Evolutionary conservation across 2,113 vertebrate species (phyloP).

Genomic region (Tauraco erythrolophus): DNA sequence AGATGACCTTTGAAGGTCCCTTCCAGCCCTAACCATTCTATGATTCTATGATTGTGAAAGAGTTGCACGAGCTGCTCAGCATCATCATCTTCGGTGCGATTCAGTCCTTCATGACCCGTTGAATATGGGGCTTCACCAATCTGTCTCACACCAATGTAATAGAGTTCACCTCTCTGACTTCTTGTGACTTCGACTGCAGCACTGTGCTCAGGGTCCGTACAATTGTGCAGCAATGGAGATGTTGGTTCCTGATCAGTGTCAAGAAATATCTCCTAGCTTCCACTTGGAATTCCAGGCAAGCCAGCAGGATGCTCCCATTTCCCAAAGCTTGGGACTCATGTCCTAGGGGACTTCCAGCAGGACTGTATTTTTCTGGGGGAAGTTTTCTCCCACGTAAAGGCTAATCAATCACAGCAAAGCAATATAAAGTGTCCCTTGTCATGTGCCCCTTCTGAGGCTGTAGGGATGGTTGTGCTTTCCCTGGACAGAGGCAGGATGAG

Average conservation of each 20-base stretch:
- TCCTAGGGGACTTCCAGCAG: neutral
- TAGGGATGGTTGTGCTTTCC: neutral
- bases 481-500: neutral
- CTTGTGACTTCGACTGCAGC: rapidly evolving
- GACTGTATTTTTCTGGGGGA: neutral
- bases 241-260: neutral
- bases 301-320: neutral
- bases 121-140: neutral
- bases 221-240: neutral
- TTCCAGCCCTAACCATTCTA: no score
- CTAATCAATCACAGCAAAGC: rapidly evolving
- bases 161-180: neutral
- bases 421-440: neutral
- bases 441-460: rapidly evolving
- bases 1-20: no score
- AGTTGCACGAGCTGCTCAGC: neutral
- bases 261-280: neutral
- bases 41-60: neutral
- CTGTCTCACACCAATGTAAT: neutral
- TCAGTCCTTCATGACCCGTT: neutral
- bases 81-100: neutral
- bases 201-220: neutral
- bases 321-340: rapidly evolving
- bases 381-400: neutral
- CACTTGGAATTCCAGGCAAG: neutral